These are phyloP conservation scores for Acanthosepion lycidas DNA, from an alignment of 2,888 invertebrate genomes.

Conservation along the genomic window DNA sequence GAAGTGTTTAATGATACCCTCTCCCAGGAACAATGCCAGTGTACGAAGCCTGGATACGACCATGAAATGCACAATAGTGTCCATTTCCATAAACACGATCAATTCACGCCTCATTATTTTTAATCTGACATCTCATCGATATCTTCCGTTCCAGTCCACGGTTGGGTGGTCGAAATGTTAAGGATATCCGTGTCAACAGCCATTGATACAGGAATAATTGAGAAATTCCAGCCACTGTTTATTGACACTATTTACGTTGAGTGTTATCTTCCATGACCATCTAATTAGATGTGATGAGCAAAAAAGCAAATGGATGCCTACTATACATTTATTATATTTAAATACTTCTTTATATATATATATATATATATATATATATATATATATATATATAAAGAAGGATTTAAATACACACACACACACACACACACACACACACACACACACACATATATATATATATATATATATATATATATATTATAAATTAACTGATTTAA, in stretches of 20 bases:
- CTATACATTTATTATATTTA: too few species aligned
- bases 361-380: too few species aligned
- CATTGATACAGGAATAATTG: not conserved
- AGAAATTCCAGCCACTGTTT: not conserved
- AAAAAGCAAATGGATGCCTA: too few species aligned
- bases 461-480: too few species aligned
- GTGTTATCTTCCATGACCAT: not conserved
- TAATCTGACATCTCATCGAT: not conserved
- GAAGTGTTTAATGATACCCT: not conserved
- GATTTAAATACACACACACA: too few species aligned
- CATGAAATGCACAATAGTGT: slow-evolving; percentile 7
- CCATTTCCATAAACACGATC: not conserved
- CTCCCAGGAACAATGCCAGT: not conserved
- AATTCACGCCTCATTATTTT: not conserved
- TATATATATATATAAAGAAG: too few species aligned
- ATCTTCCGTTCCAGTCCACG: not conserved
- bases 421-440: too few species aligned
- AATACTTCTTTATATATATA: too few species aligned
- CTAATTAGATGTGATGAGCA: not conserved
- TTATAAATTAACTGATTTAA: too few species aligned
- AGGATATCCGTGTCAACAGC: not conserved
- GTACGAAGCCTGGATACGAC: not conserved
- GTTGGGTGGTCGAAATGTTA: not conserved
- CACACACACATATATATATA: too few species aligned
- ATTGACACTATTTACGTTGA: not conserved